Evolutionary conservation across 2,797 vertebrate genomes (phyloP).

Genomic region (Australoheros facetus): DNA sequence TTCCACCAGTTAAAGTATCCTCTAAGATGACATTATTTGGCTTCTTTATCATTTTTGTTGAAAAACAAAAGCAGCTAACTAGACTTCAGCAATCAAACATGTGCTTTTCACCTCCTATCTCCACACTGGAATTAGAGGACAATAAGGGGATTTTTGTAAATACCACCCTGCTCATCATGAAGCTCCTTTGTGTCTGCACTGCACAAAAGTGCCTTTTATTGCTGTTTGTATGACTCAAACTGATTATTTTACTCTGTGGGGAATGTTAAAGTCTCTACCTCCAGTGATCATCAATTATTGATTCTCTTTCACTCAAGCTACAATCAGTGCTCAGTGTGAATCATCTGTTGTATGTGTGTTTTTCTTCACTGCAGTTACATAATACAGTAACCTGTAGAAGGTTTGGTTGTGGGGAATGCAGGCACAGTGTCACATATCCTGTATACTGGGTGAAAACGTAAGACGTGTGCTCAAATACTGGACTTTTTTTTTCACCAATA

Average conservation of each 20-base stretch:
- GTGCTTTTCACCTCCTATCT: not conserved
- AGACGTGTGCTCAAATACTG: not conserved
- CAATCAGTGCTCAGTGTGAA: constrained; percentile 36
- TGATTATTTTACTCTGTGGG: not conserved
- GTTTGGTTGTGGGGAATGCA: not conserved
- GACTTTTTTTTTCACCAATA: too few relatives aligned
- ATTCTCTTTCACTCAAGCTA: constrained; percentile 12
- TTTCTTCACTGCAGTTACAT: constrained; percentile 38
- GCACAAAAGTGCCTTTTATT: not conserved
- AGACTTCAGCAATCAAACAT: not conserved
- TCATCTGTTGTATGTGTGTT: constrained; percentile 19
- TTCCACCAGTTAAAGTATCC: not conserved
- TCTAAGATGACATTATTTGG: not conserved
- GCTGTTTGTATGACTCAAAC: constrained; percentile 8
- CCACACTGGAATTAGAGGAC: not conserved
- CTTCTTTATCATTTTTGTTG: not conserved
- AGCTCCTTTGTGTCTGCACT: not conserved
- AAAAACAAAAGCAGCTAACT: not conserved
- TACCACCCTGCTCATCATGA: not conserved
- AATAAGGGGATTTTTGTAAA: not conserved
- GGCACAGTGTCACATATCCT: not conserved
- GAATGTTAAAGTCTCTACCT: constrained; percentile 5
- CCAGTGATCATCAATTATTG: constrained; percentile 17
- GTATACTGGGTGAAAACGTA: not conserved
- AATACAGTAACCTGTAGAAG: constrained; percentile 37